A percentile compares a stretch with the other conserved stretches of the same genome.
Evolutionary conservation across 2,113 vertebrate species (phyloP).

Genomic region (Alexandromys fortis): DNA sequence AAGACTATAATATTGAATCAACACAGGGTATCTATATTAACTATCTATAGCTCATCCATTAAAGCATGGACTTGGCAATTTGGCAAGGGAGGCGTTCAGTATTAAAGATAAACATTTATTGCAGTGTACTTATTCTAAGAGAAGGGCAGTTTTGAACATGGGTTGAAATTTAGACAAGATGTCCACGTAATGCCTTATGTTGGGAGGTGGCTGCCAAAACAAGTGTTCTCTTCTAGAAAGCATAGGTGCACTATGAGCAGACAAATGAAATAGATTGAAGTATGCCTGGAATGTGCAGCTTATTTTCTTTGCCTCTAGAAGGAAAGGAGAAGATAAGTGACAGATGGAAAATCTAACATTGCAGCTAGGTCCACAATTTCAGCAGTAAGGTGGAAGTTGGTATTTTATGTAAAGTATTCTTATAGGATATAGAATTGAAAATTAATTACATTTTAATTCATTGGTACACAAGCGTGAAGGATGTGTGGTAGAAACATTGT

Average conservation of each 20-base stretch:
- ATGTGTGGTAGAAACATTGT: background rate
- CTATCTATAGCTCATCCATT: background rate
- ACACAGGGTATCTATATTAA: background rate
- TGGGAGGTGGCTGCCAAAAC: background rate
- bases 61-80: background rate
- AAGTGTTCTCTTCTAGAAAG: background rate
- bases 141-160: background rate
- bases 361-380: background rate
- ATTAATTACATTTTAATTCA: background rate
- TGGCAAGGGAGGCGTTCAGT: background rate
- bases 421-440: background rate
- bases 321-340: background rate
- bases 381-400: fast-evolving
- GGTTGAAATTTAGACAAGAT: fast-evolving
- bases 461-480: background rate
- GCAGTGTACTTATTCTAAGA: background rate
- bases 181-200: background rate
- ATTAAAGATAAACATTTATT: background rate
- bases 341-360: background rate
- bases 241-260: background rate
- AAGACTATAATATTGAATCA: background rate
- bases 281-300: background rate
- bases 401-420: background rate
- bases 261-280: background rate
- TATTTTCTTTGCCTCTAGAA: background rate